Base-by-base conservation (phyloP, 2,888 invertebrate genomes). In the Nineta flava region DNA sequence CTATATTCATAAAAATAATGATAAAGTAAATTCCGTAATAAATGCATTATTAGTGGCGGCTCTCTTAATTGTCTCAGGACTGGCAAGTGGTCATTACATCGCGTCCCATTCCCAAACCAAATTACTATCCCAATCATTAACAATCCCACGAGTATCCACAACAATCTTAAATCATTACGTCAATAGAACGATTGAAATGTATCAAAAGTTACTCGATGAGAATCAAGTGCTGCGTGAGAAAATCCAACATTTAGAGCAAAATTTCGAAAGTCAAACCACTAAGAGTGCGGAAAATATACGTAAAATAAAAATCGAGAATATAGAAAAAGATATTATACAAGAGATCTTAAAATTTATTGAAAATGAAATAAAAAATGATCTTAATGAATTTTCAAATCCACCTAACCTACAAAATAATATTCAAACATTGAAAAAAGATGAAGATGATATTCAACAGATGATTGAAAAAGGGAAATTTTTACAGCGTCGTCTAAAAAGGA, bases 141-240 rank as follows among this genome's bases (percentile, higher is more conserved):
- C n/a, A 7, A 26, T 6, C 26, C 26, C 15, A 41, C 9, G 16
- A 9, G 19, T 26, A 3, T 16, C 40, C 15, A 16, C 40, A 13
- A 15, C 48, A 7, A 16, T 42, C 2, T 15, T 48, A 19, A 13
- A 40, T 42, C 13, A 42, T 16, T 48, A 41, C 7, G 13, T 48
- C 2, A 42, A 21, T 9, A 17, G 7, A 9, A 10, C 41, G 13
- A 41, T 41, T 10, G 16, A n/a, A 16, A 26, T 31, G 2, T 48
- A 48, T 21, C 40, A 41, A 13, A 40, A 48, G 13, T 35, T 48
- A 41, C 40, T 15, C 3, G 7, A n/a, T n/a, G 48, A 48, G 40
- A 48, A 48, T 48, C 41, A 16, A 13, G 32, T n/a, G n/a, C 19
- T 47, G 5, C 34, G 17, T 10, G 13, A 48, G 7, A 15, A 41